Evolutionary conservation across 2,888 invertebrate species (phyloP), one percentile per base, ranked within the genome.

Genomic region (Orthonychiurus folsomi): DNA sequence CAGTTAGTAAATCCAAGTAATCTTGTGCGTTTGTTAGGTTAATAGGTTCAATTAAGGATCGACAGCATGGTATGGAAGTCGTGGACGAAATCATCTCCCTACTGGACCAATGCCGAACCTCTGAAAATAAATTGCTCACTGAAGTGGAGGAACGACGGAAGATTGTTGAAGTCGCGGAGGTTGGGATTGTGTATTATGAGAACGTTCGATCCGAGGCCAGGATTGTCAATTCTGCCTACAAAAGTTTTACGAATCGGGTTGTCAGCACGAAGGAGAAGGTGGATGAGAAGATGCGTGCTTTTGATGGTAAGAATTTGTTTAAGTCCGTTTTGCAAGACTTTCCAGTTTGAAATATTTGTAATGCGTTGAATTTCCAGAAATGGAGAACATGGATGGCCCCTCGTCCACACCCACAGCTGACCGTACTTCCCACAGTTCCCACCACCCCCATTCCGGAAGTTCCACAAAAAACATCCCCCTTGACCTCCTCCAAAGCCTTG

Each of bases 231-330:
- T 63, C 69, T 15, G 95, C 96, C 1, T 96, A 95, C 76, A 90
- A 89, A 78, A 93, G 90, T 77, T 96, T 94, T 79, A 93, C 92
- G 0, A 85, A 86, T 18, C 83, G 93, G 64, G 91, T 96, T 0
- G 87, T 90, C 74, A 84, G 85, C 60, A 81, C 94, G 57, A 89
- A 93, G 76, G 86, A 87, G 60, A 91, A 90, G 75, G 78, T 94
- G 23, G 90, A 90, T 71, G 93, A 93, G 73, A 80, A 90, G 64
- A 82, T 85, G 70, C 84, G 86, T 21, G 85, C 84, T 5, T 77
- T 94, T 62, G 78, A 79, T n/a, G 74, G 74, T 60, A 72, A 75
- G 18, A 81, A 84, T 0, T n/a, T n/a, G n/a, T n/a, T n/a, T n/a
- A n/a, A n/a, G n/a, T n/a, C n/a, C n/a, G n/a, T n/a, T n/a, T n/a